Conservation (phyloP, 1,140 invertebrate genomes). For the Xylocopa sonorina region DNA sequence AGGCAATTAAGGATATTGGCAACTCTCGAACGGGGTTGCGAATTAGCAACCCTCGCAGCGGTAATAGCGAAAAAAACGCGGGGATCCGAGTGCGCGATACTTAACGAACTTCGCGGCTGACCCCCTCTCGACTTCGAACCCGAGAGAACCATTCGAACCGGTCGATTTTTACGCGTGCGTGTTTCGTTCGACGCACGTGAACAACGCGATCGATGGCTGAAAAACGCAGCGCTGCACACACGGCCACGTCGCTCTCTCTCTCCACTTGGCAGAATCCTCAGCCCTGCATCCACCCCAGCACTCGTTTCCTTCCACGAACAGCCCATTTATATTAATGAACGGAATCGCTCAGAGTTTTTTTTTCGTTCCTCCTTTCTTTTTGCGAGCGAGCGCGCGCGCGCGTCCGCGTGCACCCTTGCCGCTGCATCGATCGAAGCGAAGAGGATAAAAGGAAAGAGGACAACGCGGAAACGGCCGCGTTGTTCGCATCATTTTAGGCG, state of each 20-base stretch:
- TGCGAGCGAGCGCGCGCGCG: too few species aligned
- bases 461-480: conserved; percentile 25
- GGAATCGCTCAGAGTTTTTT: conserved; percentile 67
- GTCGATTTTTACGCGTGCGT: conserved; percentile 63
- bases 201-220: conserved; percentile 72
- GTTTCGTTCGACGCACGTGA: conserved; percentile 71
- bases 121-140: conserved; percentile 20
- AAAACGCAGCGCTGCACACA: conserved; percentile 60
- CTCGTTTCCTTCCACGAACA: conserved; percentile 50
- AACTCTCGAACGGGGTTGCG: background rate
- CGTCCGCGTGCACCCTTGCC: conserved; percentile 26
- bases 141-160: conserved; percentile 50
- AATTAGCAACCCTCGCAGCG: conserved; percentile 23
- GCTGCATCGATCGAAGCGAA: conserved; percentile 41
- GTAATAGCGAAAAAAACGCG: conserved; percentile 39
- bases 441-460: conserved; percentile 32
- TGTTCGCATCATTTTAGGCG: conserved; percentile 28
- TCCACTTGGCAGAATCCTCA: conserved; percentile 30
- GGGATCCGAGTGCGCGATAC: conserved; percentile 56
- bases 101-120: conserved; percentile 41
- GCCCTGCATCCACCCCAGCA: background rate
- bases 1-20: conserved; percentile 36
- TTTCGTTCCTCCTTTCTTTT: too few species aligned
- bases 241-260: background rate
- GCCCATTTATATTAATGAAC: conserved; percentile 74